Conservation (phyloP, 2,888 invertebrate species). For the Trissolcus japonicus region DNA sequence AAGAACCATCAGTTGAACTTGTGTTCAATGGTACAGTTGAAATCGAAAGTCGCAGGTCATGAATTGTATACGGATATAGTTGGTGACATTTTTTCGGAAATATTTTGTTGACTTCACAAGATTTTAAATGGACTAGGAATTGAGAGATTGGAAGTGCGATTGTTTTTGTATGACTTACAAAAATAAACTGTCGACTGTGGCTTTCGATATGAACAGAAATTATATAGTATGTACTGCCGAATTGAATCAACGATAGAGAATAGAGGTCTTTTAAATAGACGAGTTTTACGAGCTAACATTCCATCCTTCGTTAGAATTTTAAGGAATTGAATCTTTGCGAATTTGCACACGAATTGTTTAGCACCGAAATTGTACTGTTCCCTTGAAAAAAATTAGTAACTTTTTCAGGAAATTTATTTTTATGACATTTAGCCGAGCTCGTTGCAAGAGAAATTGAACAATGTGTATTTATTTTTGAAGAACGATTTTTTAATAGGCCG, state of each 20-base stretch:
- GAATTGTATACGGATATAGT: too few species aligned
- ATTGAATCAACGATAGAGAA: too few species aligned
- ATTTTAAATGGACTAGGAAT: too few species aligned
- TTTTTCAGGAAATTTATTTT: neutral
- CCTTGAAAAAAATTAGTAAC: slow-evolving; percentile 3
- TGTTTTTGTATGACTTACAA: too few species aligned
- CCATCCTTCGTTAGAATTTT: slow-evolving; percentile 32
- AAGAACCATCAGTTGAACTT: too few species aligned
- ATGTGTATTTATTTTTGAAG: slow-evolving; percentile 10
- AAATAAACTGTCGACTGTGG: too few species aligned
- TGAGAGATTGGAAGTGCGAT: too few species aligned
- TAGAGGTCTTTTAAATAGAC: neutral
- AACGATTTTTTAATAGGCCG: neutral
- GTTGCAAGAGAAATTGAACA: neutral
- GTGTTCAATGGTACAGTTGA: too few species aligned
- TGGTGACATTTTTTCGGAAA: too few species aligned
- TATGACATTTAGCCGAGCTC: slow-evolving; percentile 4
- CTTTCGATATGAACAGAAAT: too few species aligned
- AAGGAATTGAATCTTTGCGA: slow-evolving; percentile 22
- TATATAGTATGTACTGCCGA: neutral
- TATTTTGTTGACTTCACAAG: too few species aligned
- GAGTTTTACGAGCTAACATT: slow-evolving; percentile 15
- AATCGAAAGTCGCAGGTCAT: too few species aligned
- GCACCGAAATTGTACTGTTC: slow-evolving; percentile 1
- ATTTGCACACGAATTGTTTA: slow-evolving; percentile 19